phyloP scores from a whole-genome alignment of 1,140 invertebrate genomes.

The Apolygus lucorum region DNA sequence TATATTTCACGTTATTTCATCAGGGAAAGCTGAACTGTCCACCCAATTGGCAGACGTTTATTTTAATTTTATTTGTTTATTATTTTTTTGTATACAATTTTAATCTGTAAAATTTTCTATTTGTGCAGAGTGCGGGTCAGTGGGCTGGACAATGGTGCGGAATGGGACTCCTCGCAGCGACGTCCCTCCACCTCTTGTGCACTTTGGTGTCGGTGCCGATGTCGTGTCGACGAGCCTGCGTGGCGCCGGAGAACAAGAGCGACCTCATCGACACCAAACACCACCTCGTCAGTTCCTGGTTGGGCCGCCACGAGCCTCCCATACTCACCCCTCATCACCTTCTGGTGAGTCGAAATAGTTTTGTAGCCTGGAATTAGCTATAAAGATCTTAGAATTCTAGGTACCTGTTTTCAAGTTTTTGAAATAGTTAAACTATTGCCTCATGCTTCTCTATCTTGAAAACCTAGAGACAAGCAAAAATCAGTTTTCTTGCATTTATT shows the following conservation, averaged over 20 bases:
- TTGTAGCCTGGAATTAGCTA: no score
- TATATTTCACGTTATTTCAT: no score
- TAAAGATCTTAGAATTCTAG: no score
- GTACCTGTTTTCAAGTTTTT: no score
- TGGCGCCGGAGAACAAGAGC: not conserved
- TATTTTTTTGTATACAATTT: no score
- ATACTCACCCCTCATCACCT: slow-evolving; percentile 12
- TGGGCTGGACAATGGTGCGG: slow-evolving; percentile 28
- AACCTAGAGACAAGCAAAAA: no score
- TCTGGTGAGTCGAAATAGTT: slow-evolving; percentile 22
- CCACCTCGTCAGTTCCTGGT: slow-evolving; percentile 20
- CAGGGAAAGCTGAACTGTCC: no score
- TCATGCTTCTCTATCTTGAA: no score
- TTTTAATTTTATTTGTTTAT: no score
- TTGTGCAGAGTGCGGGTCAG: slow-evolving; percentile 19
- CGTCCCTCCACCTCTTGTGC: slow-evolving; percentile 21
- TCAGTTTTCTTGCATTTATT: no score
- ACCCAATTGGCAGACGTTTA: no score
- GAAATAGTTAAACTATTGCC: no score
- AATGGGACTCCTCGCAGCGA: slow-evolving; percentile 20
- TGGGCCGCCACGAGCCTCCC: slow-evolving; percentile 16
- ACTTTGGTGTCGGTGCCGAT: slow-evolving; percentile 24
- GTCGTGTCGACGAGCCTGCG: slow-evolving; percentile 9
- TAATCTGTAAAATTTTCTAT: slow-evolving; percentile 12
- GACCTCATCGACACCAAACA: slow-evolving; percentile 17